phyloP scores from a whole-genome alignment of 2,113 vertebrate species.

The Nothocercus nigrocapillus region DNA sequence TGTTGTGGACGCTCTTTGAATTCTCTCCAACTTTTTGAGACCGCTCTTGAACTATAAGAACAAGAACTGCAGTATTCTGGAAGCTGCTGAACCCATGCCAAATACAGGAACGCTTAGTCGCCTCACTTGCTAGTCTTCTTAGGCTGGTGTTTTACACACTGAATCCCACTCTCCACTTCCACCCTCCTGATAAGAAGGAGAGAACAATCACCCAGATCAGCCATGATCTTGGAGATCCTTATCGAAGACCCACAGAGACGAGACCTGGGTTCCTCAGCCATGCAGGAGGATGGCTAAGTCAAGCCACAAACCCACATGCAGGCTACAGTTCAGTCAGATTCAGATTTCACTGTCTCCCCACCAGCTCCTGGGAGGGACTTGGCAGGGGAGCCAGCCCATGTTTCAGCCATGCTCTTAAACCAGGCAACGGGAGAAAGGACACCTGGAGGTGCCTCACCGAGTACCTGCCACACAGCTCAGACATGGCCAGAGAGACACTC shows the following conservation, averaged over 20 bases:
- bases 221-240: not conserved
- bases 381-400: not conserved
- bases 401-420: not conserved
- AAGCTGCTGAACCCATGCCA: not conserved
- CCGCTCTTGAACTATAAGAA: not conserved
- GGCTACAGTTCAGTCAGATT: not conserved
- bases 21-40: not conserved
- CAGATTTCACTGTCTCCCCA: not conserved
- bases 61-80: not conserved
- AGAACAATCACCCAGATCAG: not conserved
- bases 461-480: not conserved
- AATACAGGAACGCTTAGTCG: not conserved
- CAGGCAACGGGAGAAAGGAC: not conserved
- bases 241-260: not conserved
- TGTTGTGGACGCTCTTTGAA: not conserved
- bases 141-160: not conserved
- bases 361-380: not conserved
- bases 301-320: rapidly evolving
- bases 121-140: not conserved
- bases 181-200: not conserved
- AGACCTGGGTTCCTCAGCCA: not conserved
- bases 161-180: not conserved
- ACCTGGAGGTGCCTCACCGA: not conserved
- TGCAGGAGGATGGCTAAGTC: not conserved
- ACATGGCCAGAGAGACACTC: not conserved